Base-by-base conservation (phyloP, 1,140 invertebrate genomes). In the Psix sp. region DNA sequence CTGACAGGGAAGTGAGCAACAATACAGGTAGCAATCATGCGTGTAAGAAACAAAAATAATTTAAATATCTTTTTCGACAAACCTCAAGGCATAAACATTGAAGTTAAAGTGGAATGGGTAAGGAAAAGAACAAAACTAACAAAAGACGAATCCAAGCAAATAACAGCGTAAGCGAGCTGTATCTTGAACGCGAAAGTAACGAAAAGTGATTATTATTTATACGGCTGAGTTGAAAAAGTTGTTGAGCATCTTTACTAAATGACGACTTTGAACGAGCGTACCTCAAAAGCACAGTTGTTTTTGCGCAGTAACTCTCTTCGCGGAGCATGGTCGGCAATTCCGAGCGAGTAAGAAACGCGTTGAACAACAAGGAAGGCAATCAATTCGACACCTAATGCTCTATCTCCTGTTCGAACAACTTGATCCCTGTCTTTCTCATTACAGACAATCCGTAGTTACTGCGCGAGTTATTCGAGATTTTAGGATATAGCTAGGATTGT, bases 311-410 rank as follows among this genome's bases (percentile, higher is more conserved):
- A 57, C 24, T 57, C 51, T 57, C 39, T 6, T 15, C 21, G 21
- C 16, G 14, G 15, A 70, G 35, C 45, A 33, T 39, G 57, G 46
- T 57, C 39, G 46, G 56, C 56, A 62, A 63, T 74, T 67, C 36
- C 36, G 51, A 29, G 59, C 51, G 31, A 63, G 42, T 36, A 39
- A 38, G 57, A 17, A 74, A 67, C 24, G 21, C 57, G 43, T 21
- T 29, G 35, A 67, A 68, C 63, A 65, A 62, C 57, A 57, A 63
- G 51, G 42, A 68, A 63, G 65, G 57, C 72, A 65, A 68, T 74
- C 63, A 74, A 65, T 68, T 74, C 63, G 38, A 11, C 54, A 46
- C 48, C 46, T 35, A 49, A 52, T 56, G 62, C 57, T 74, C 48
- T 74, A 52, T 65, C 39, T 60, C 11, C 2, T 24, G 35, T 52